Conservation (phyloP, 2,888 invertebrate species). For the Masnerella sp. region DNA sequence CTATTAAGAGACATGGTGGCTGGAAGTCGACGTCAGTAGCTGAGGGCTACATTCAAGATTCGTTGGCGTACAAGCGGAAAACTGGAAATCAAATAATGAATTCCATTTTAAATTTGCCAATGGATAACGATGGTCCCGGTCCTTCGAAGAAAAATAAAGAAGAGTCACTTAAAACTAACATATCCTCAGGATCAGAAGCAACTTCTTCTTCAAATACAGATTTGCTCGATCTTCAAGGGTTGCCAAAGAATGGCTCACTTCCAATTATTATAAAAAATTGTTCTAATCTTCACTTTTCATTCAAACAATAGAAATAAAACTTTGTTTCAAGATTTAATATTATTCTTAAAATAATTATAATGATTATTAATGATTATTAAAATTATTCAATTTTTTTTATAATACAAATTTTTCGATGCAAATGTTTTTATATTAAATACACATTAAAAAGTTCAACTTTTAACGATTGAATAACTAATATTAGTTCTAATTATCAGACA, state of each 20-base stretch:
- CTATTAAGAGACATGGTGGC: constrained; percentile 42
- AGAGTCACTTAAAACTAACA: neutral
- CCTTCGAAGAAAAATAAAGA: neutral
- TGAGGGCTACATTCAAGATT: constrained; percentile 13
- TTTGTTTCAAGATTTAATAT: too few species aligned
- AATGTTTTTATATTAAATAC: too few species aligned
- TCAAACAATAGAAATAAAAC: too few species aligned
- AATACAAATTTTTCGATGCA: too few species aligned
- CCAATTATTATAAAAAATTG: neutral
- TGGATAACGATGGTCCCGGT: neutral
- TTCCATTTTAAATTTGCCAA: neutral
- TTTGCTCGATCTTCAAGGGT: neutral
- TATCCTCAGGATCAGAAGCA: neutral
- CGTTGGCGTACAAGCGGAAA: constrained; percentile 5
- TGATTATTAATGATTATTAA: too few species aligned
- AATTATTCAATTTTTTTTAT: too few species aligned
- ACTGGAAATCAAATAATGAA: neutral
- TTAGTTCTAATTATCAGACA: too few species aligned
- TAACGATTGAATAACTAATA: too few species aligned
- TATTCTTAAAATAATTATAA: too few species aligned
- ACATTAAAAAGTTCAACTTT: too few species aligned
- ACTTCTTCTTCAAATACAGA: neutral
- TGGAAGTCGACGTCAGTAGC: constrained; percentile 35
- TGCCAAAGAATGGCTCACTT: neutral
- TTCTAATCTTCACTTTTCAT: neutral